Base-by-base conservation (phyloP, 1,140 invertebrate genomes). In the Drosophila equinoxialis region DNA sequence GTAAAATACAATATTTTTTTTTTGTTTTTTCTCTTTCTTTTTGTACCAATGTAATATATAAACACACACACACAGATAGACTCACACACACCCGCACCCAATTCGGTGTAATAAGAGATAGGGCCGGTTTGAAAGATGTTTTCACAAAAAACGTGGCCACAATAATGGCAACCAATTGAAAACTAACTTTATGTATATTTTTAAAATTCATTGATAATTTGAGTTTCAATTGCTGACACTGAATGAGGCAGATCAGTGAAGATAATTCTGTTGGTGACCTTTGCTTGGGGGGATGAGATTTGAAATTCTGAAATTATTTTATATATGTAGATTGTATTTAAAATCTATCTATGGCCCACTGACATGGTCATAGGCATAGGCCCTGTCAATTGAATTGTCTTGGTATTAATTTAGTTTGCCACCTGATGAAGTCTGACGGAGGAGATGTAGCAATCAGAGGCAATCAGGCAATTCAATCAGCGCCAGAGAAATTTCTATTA, bases 391-490 rank as follows among this genome's bases (percentile, higher is more conserved):
- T 55, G 35, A 33, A 39, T 3, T 39, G 13, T 23, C 66, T 20
- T 58, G 17, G 39, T 66, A 65, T 65, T 68, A 73, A 77, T 85
- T 73, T 70, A 81, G 71, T 86, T 82, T 78, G 37, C 37, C 51
- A 70, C 79, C 69, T 75, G 82, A 81, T 75, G 82, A 81, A 73
- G 84, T 89, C 83, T 89, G 84, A 66, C 74, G 57, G 67, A 63
- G 68, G 67, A 63, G 68, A 20, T n/a, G 80, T 79, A 70, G 84
- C 79, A 87, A 87, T 87, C 84, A 83, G 83, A 77, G 57, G 79
- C 83, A 89, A 87, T 86, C 83, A 87, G 83, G 79, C 79, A 79
- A 86, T 86, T 86, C 79, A 87, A 86, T 87, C 83, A 87, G 76
- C 73, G 69, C 80, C 76, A 80, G 65, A 69, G 59, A 66, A 79